Percentiles rank a stretch among this genome's conserved stretches.
Evolutionary conservation across 1,140 invertebrate genomes (phyloP).

Genomic region (Drosophila sp.): DNA sequence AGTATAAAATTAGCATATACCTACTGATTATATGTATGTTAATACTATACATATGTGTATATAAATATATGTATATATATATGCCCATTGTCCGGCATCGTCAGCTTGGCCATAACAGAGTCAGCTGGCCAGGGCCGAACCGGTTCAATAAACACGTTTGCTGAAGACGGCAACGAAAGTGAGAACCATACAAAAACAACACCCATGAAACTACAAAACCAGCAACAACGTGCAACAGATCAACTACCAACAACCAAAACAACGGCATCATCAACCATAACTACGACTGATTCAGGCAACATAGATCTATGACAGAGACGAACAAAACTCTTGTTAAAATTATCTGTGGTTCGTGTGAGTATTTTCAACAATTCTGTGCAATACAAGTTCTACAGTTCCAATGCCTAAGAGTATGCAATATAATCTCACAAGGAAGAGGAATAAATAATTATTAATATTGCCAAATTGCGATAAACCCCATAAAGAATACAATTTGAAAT

Average conservation of each 20-base stretch:
- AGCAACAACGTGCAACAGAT: background rate
- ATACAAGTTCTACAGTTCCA: background rate
- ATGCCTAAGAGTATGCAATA: slow-evolving; percentile 22
- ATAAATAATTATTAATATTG: too few relatives aligned
- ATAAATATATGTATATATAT: slow-evolving; percentile 37
- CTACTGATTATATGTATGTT: slow-evolving; percentile 19
- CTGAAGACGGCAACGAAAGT: slow-evolving; percentile 63
- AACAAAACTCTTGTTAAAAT: background rate
- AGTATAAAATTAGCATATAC: slow-evolving; percentile 23
- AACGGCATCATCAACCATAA: slow-evolving; percentile 4
- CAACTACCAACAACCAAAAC: slow-evolving; percentile 19
- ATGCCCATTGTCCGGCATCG: slow-evolving; percentile 29
- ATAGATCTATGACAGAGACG: background rate
- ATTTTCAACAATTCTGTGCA: background rate
- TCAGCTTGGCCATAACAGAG: slow-evolving; percentile 53
- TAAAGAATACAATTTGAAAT: too few relatives aligned
- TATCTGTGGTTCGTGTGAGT: too few relatives aligned
- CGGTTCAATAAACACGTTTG: slow-evolving; percentile 70
- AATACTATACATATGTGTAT: slow-evolving; percentile 39
- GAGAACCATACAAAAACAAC: slow-evolving; percentile 37
- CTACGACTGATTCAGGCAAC: slow-evolving; percentile 9
- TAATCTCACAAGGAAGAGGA: background rate
- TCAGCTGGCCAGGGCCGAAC: slow-evolving; percentile 67
- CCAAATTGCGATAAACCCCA: too few relatives aligned
- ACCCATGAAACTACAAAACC: slow-evolving; percentile 31